Evolutionary conservation across 2,797 vertebrate species (phyloP).

Genomic region (Cephalopachus bancanus): DNA sequence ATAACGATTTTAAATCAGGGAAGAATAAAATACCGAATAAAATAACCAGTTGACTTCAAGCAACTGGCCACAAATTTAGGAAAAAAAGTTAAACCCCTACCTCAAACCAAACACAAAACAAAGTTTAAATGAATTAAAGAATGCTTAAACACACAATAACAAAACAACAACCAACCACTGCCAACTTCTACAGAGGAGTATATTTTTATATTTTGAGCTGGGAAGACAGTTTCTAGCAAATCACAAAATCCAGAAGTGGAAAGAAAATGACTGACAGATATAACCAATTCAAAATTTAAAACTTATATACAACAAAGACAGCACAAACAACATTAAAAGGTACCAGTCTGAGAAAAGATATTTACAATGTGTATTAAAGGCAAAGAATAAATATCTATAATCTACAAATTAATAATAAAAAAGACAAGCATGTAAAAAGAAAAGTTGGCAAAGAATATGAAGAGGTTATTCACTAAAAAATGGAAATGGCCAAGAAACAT

Average conservation of each 20-base stretch:
- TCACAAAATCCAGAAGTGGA: constrained; percentile 48
- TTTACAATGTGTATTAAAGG: neutral
- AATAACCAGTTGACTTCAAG: constrained; percentile 41
- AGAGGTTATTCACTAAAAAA: neutral
- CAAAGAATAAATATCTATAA: constrained; percentile 36
- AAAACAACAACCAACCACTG: neutral
- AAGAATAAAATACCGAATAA: neutral
- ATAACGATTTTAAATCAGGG: constrained; percentile 19
- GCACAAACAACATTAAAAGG: constrained; percentile 35
- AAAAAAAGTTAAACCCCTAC: constrained; percentile 18
- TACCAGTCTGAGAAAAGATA: constrained; percentile 6
- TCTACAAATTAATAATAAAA: constrained; percentile 37
- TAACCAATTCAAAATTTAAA: constrained; percentile 48
- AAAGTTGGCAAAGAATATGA: constrained; percentile 49
- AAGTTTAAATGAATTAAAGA: constrained; percentile 52
- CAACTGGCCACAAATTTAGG: neutral
- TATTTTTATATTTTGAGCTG: neutral
- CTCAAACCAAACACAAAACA: constrained; percentile 36
- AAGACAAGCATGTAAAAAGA: constrained; percentile 10
- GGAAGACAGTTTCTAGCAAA: neutral
- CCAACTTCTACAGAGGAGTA: neutral
- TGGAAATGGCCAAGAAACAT: constrained; percentile 1
- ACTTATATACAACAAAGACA: neutral
- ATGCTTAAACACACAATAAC: neutral
- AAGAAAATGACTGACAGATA: constrained; percentile 29